Conservation (phyloP, 2,113 vertebrate species). For the Capreolus pygargus region DNA sequence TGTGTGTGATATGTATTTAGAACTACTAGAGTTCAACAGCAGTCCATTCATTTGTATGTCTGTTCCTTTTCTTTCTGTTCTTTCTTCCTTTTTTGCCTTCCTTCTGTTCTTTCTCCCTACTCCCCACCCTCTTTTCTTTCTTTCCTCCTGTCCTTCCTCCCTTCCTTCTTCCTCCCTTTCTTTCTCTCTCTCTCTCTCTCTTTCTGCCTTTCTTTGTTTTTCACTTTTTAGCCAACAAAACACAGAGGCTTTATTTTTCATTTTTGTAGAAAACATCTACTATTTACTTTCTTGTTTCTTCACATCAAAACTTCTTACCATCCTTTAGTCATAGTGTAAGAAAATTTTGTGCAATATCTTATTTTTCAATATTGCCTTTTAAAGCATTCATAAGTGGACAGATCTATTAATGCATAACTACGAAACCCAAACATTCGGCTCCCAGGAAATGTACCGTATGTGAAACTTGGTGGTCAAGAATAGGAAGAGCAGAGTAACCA, state of each 20-base stretch:
- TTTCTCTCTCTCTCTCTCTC: neutral
- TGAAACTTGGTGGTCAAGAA: neutral
- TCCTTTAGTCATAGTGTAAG: neutral
- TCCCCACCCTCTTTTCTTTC: accelerated
- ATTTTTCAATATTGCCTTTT: neutral
- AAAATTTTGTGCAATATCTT: neutral
- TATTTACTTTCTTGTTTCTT: neutral
- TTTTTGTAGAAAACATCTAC: neutral
- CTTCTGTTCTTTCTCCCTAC: accelerated
- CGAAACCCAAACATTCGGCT: neutral
- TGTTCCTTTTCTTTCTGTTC: neutral
- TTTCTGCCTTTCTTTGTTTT: accelerated
- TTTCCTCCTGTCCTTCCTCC: neutral
- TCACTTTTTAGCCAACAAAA: neutral
- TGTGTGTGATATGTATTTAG: neutral
- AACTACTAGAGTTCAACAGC: neutral
- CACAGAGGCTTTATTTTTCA: neutral
- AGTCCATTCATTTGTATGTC: neutral
- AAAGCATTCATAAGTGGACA: neutral
- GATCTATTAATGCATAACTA: neutral
- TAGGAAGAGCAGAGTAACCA: neutral
- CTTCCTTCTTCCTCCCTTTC: neutral
- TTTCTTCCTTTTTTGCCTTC: neutral
- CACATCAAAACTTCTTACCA: neutral
- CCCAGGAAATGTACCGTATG: neutral